Evolutionary conservation across 2,113 vertebrate species (phyloP), one percentile per base, ranked within the genome.

Genomic region (Eupsittula cactorum): DNA sequence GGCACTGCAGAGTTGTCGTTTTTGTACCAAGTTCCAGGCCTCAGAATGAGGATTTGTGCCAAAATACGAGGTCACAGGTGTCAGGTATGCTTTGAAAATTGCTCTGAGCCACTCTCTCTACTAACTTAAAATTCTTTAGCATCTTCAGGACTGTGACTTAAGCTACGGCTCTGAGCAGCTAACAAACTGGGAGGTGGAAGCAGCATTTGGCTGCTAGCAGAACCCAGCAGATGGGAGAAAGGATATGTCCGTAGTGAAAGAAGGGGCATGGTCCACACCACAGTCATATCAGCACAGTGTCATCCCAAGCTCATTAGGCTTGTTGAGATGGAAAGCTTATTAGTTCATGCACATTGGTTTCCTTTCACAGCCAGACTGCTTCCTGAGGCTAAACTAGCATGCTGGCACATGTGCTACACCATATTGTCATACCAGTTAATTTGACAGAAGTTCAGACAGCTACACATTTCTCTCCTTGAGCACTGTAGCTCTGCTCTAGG

Each of bases 321-420:
- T 82, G 27, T 65, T 93, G 69, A 86, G n/a, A 75, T 44, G 10
- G 31, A 75, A 78, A 92, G 42, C 73, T 91, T 80, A 80, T 92
- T 94, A 94, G 13, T 81, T 91, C 91, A 23, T 16, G 35, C 29
- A 84, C 55, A 44, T 15, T 93, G 91, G 76, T 77, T 97, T 97
- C 76, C 83, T 90, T 78, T 93, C 77, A 55, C 29, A 78, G 74
- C 50, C 95, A 93, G 89, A 28, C 77, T 92, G 64, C 76, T 96
- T 95, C 92, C 91, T 91, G 94, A 96, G 92, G 91, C 92, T 84
- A 92, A 81, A 68, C 64, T 39, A 83, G 39, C 6, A 7, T 55
- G 77, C 91, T 96, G 95, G 94, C 83, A 93, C 73, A 55, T 25
- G 91, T 92, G 73, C 86, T 84, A 27, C 68, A 91, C 80, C 91